phyloP scores from a whole-genome alignment of 1,140 invertebrate genomes.

The Papilio machaon region DNA sequence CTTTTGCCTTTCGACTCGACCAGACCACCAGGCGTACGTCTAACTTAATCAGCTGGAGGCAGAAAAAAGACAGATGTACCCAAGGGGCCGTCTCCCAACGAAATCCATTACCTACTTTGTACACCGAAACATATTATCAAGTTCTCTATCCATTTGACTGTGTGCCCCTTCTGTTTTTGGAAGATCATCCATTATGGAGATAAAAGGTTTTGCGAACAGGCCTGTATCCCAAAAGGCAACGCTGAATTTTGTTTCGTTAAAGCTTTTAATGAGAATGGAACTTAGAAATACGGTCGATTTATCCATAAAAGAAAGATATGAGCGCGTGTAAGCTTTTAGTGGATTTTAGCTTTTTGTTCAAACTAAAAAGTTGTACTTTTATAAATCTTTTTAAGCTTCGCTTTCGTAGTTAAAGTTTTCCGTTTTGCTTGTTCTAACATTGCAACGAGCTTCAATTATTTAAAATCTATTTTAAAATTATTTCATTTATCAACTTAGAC shows the following conservation, averaged over 20 bases:
- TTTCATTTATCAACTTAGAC: background rate
- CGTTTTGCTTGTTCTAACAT: background rate
- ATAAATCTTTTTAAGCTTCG: conserved; percentile 12
- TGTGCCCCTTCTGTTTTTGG: conserved; percentile 62
- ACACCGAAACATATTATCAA: conserved; percentile 55
- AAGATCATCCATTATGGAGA: conserved; percentile 68
- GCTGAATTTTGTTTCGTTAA: conserved; percentile 41
- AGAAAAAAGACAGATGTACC: conserved; percentile 59
- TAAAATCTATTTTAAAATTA: background rate
- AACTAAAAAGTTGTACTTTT: conserved; percentile 24
- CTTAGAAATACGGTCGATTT: conserved; percentile 39
- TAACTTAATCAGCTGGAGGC: conserved; percentile 60
- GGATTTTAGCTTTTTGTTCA: conserved; percentile 30
- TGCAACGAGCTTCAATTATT: background rate
- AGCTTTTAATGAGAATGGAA: conserved; percentile 48
- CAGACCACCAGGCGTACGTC: background rate
- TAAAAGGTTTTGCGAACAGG: conserved; percentile 60
- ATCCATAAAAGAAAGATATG: conserved; percentile 30
- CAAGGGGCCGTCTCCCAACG: conserved; percentile 53
- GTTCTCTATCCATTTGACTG: conserved; percentile 58
- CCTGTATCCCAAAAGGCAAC: conserved; percentile 47
- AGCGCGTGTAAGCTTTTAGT: conserved; percentile 26
- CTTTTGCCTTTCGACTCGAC: background rate
- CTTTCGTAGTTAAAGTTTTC: background rate
- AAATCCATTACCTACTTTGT: conserved; percentile 67